Base-by-base conservation (phyloP, 2,113 vertebrate genomes). In the Orthonyx spaldingii region DNA sequence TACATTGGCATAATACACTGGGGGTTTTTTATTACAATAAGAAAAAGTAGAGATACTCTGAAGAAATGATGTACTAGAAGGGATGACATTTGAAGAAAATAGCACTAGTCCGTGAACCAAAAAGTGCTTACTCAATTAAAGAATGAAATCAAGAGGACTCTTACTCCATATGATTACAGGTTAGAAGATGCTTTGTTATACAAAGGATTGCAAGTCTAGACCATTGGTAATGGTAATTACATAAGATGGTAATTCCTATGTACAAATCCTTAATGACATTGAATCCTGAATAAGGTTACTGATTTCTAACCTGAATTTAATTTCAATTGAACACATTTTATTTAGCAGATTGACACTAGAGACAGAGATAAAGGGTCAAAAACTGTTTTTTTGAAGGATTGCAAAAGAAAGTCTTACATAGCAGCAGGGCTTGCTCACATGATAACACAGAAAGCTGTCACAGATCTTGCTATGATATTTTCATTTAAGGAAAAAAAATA, bases 1-100 rank as follows among this genome's bases (percentile, higher is more conserved):
- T 37, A 7, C 12, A n/a, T 21, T 78, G 69, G 3, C 11, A 15
- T 60, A 56, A n/a, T 18, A 46, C 3, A 17, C 7, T 52, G 22
- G 3, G 11, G 2, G 1, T 1, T n/a, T 57, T 76, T 8, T 1
- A 41, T 69, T 55, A 26, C 15, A 56, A 2, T 35, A 42, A n/a
- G 18, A 46, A 82, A 84, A 57, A 65, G 5, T 11, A 60, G 11
- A 91, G 46, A 23, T 56, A 15, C 4, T 81, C 60, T 74, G 33
- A 76, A 26, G 49, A 81, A 91, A n/a, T 19, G 0, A 59, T 10
- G 11, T 46, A 22, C 24, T 68, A 11, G 6, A 66, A 87, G 19
- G 17, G 23, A 39, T 47, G 30, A 10, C 19, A 59, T 70, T 63
- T 81, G 56, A 70, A 66, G 16, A 59, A 61, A 78, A 50, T 50